A percentile compares a stretch with the other conserved stretches of the same genome.
Conservation (phyloP, 1,140 invertebrate species). For the Drosophila guanche region DNA sequence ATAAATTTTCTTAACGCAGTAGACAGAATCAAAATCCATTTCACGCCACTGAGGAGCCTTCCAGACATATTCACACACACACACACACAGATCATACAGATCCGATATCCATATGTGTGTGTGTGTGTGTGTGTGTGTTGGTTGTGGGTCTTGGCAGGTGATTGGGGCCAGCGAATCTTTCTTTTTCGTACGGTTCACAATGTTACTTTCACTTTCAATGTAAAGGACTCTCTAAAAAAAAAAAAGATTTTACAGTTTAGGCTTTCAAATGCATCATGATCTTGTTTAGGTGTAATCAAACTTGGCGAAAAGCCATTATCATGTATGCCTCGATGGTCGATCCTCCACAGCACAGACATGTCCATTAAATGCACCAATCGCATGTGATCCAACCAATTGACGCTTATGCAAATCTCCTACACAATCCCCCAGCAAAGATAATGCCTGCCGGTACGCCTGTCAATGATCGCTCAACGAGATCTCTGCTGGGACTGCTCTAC, state of each 20-base stretch:
- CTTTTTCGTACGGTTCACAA: slow-evolving; percentile 7
- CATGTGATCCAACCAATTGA: slow-evolving; percentile 23
- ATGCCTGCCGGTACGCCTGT: slow-evolving; percentile 43
- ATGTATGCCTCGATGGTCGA: slow-evolving; percentile 29
- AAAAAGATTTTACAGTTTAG: slow-evolving; percentile 54
- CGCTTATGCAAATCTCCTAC: slow-evolving; percentile 61
- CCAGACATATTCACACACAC: slow-evolving; percentile 45
- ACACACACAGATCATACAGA: slow-evolving; percentile 21
- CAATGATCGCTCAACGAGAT: slow-evolving; percentile 59
- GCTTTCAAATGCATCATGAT: slow-evolving; percentile 80
- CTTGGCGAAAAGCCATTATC: slow-evolving; percentile 67
- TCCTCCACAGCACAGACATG: slow-evolving; percentile 10
- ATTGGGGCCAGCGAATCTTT: slow-evolving; percentile 52
- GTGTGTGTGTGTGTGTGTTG: slow-evolving; percentile 16
- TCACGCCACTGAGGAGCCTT: slow-evolving; percentile 25
- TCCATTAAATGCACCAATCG: slow-evolving; percentile 35
- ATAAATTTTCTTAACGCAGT: slow-evolving; percentile 59
- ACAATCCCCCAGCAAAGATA: slow-evolving; percentile 24
- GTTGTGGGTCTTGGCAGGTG: slow-evolving; percentile 64
- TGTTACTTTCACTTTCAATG: slow-evolving; percentile 73
- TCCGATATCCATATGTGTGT: background rate
- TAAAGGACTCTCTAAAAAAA: slow-evolving; percentile 59
- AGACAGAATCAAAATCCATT: slow-evolving; percentile 45
- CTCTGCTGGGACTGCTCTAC: background rate
- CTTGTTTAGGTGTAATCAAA: slow-evolving; percentile 72